Conservation (phyloP, 2,888 invertebrate genomes). For the Lingula anatina region DNA sequence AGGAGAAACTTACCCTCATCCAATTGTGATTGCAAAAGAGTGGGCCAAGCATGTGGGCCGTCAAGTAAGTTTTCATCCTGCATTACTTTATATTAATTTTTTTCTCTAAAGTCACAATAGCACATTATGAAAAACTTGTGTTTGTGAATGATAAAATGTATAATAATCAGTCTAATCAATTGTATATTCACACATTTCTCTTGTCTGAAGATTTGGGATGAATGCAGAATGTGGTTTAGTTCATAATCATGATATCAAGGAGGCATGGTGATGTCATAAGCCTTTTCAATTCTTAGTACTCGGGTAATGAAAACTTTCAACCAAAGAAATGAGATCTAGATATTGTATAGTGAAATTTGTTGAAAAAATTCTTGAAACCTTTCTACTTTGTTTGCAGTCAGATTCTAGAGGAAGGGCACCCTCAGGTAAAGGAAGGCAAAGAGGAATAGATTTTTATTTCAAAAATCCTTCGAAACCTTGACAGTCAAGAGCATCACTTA, state of each 20-base stretch:
- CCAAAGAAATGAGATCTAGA: no score
- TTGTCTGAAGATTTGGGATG: not conserved
- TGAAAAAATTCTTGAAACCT: no score
- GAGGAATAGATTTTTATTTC: slow-evolving; percentile 31
- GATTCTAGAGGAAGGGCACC: not conserved
- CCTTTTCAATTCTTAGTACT: no score
- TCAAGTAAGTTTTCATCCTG: slow-evolving; percentile 10
- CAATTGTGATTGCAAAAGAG: slow-evolving; percentile 34
- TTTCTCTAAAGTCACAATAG: no score
- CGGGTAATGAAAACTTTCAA: no score
- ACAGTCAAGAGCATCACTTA: no score
- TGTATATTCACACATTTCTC: not conserved
- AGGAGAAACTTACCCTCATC: slow-evolving; percentile 36
- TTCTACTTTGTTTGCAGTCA: not conserved
- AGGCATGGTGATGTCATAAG: no score
- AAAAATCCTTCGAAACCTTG: no score
- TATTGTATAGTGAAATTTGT: no score
- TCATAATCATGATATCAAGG: not conserved
- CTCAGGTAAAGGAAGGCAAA: not conserved
- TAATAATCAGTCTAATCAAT: not conserved
- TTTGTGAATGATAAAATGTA: not conserved
- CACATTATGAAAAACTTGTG: not conserved
- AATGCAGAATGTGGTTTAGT: not conserved
- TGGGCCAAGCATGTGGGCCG: slow-evolving; percentile 28
- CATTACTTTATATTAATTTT: not conserved